Percentiles rank a stretch among this genome's conserved stretches.
phyloP scores from a whole-genome alignment of 2,797 vertebrate species.

The Jordanella pulchra region DNA sequence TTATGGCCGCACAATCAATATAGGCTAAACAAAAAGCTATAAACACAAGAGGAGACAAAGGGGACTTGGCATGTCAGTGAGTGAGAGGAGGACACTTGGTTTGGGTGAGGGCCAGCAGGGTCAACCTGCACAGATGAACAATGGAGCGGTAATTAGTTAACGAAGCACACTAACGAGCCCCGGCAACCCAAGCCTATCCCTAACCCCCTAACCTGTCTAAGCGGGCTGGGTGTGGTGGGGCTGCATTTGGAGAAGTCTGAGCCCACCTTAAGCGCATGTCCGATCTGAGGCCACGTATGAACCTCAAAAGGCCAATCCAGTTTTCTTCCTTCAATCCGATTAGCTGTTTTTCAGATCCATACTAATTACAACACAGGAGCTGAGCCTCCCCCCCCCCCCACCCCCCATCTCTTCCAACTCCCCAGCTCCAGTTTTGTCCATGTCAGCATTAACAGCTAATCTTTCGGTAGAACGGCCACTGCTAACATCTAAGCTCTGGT shows the following conservation, averaged over 20 bases:
- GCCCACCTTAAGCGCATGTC: slow-evolving; percentile 48
- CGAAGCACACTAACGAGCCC: slow-evolving; percentile 74
- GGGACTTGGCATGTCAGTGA: slow-evolving; percentile 55
- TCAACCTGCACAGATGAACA: slow-evolving; percentile 71
- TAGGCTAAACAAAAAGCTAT: slow-evolving; percentile 56
- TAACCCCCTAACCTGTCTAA: slow-evolving; percentile 32
- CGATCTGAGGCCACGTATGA: slow-evolving; percentile 52
- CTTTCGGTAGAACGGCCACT: slow-evolving; percentile 57
- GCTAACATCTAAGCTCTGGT: slow-evolving; percentile 37
- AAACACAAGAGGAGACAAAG: slow-evolving; percentile 53
- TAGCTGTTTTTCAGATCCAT: slow-evolving; percentile 81
- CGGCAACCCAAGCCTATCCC: slow-evolving; percentile 39
- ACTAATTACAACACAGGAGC: slow-evolving; percentile 76
- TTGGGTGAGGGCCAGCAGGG: slow-evolving; percentile 65
- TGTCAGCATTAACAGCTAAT: slow-evolving; percentile 78
- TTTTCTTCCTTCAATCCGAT: slow-evolving; percentile 81
- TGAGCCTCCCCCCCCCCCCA: slow-evolving; percentile 34
- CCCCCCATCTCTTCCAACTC: slow-evolving; percentile 43
- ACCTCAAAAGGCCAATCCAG: slow-evolving; percentile 75
- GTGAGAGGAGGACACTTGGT: slow-evolving; percentile 42
- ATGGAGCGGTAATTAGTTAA: slow-evolving; percentile 76
- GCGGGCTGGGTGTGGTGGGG: slow-evolving; percentile 10
- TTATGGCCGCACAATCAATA: slow-evolving; percentile 65
- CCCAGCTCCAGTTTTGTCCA: slow-evolving; percentile 56
- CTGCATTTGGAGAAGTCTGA: slow-evolving; percentile 13